These are phyloP conservation scores for Drosophila kikkawai DNA, from an alignment of 1,140 invertebrate genomes.

Conservation along the genomic window DNA sequence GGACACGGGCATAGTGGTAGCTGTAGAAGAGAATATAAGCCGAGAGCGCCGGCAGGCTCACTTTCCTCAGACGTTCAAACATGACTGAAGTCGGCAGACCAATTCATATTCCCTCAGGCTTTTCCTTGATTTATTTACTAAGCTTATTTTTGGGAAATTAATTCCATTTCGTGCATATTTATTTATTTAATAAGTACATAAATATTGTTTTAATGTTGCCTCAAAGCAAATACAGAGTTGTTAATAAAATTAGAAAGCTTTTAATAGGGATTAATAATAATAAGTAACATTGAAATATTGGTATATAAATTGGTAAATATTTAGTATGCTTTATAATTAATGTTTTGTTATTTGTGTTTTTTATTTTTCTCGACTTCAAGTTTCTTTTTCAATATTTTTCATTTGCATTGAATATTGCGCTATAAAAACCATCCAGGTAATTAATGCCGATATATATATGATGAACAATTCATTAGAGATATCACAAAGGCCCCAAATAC, in stretches of 20 bases:
- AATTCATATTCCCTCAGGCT: not conserved
- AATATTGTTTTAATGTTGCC: not conserved
- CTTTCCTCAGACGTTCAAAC: slow-evolving; percentile 7
- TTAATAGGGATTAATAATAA: not conserved
- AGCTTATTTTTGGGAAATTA: not conserved
- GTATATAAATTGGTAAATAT: not conserved
- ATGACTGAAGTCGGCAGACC: slow-evolving; percentile 16
- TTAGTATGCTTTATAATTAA: too few species aligned
- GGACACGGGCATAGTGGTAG: slow-evolving; percentile 36
- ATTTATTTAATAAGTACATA: not conserved
- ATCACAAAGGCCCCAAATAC: slow-evolving; percentile 55
- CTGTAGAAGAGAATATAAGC: slow-evolving; percentile 15
- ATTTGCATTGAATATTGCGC: slow-evolving; percentile 42
- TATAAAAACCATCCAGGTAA: slow-evolving; percentile 57
- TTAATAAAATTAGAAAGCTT: not conserved
- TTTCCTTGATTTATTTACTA: not conserved
- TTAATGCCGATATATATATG: slow-evolving; percentile 44
- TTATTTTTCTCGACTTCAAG: not conserved
- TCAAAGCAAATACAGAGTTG: not conserved
- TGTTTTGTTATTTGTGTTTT: too few species aligned
- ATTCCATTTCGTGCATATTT: not conserved
- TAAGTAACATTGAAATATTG: not conserved
- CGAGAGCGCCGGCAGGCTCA: slow-evolving; percentile 33
- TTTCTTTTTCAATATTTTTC: not conserved
- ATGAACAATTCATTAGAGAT: slow-evolving; percentile 60